Evolutionary conservation across 2,113 vertebrate species (phyloP).

Genomic region (Sapajus apella): DNA sequence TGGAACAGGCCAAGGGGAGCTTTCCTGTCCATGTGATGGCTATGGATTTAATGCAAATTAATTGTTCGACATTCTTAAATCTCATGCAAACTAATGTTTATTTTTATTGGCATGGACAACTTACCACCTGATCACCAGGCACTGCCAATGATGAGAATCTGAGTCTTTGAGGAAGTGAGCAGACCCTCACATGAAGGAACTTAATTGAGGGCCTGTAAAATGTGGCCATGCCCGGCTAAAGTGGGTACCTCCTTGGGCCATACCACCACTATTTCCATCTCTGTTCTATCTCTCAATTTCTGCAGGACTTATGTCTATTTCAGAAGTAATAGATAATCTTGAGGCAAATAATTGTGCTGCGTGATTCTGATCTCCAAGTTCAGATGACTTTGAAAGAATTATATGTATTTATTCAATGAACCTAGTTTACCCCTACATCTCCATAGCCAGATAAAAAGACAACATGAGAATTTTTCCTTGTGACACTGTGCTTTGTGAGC

Average conservation of each 20-base stretch:
- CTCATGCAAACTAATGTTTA: not conserved
- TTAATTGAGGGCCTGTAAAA: not conserved
- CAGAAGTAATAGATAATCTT: conserved; percentile 15
- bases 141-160: not conserved
- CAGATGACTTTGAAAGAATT: not conserved
- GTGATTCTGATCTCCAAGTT: not conserved
- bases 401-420: conserved; percentile 11
- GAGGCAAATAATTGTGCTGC: not conserved
- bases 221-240: not conserved
- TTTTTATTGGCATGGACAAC: not conserved
- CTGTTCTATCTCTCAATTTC: not conserved
- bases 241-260: not conserved
- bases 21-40: not conserved
- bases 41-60: conserved; percentile 33
- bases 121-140: not conserved
- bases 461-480: not conserved
- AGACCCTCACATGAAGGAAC: not conserved
- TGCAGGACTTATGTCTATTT: not conserved
- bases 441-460: not conserved
- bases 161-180: not conserved
- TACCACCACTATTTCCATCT: not conserved
- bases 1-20: not conserved
- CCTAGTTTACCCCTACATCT: not conserved
- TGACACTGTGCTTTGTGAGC: not conserved
- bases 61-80: not conserved